These are phyloP conservation scores for Caloenas nicobarica DNA, from an alignment of 2,113 vertebrate genomes.

Conservation along the genomic window DNA sequence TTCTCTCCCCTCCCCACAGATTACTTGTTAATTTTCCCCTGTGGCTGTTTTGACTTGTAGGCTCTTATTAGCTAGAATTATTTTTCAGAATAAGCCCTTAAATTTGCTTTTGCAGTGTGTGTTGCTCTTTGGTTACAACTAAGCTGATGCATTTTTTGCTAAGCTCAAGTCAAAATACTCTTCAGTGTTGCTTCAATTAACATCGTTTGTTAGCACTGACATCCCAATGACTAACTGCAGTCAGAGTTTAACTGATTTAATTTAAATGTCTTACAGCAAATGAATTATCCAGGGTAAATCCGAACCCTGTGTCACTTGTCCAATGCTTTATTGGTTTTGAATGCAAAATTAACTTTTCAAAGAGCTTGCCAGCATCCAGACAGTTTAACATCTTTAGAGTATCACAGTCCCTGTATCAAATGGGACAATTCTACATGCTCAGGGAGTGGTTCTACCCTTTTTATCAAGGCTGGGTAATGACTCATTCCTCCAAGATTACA, in stretches of 20 bases:
- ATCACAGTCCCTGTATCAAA: not conserved
- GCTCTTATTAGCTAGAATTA: not conserved
- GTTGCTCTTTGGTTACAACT: constrained; percentile 16
- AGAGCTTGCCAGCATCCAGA: not conserved
- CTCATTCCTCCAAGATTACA: not conserved
- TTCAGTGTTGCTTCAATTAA: constrained; percentile 48
- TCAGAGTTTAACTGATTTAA: constrained; percentile 65
- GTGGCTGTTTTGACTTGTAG: not conserved
- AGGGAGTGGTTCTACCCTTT: not conserved
- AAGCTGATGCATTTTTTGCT: constrained; percentile 3
- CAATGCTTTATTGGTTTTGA: constrained; percentile 41
- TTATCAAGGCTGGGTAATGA: not conserved
- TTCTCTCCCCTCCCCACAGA: not conserved
- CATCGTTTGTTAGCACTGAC: not conserved
- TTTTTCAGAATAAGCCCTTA: not conserved
- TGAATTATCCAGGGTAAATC: constrained; percentile 62
- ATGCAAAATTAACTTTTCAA: constrained; percentile 58
- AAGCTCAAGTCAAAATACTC: constrained; percentile 48
- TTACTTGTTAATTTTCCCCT: not conserved
- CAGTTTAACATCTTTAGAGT: constrained; percentile 3
- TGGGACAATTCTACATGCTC: not conserved
- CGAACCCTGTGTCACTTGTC: constrained; percentile 24
- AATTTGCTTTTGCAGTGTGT: not conserved
- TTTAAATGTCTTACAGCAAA: constrained; percentile 64
- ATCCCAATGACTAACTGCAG: constrained; percentile 25